Evolutionary conservation across 2,888 invertebrate genomes (phyloP), one percentile per base, ranked within the genome.

Genomic region (Osmoderma eremita): DNA sequence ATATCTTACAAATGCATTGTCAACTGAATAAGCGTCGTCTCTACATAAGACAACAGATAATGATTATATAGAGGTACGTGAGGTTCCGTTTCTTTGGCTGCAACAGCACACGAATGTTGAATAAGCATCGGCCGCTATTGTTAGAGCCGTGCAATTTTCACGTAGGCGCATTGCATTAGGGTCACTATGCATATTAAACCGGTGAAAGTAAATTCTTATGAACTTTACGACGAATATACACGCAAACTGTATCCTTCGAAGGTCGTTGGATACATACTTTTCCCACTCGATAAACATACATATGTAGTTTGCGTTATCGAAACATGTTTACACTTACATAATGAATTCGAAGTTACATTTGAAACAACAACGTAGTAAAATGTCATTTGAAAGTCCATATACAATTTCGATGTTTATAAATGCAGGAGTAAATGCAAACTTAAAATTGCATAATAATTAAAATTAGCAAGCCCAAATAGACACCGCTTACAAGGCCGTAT

Each of bases 91-190:
- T 51, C 30, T 51, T 24, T 51, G 24, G 24, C 24, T 15, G 8
- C n/a, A 20, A 20, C 3, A 24, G 24, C 22, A 50, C 30, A 30
- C 30, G 42, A 41, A 13, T 38, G 15, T 56, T 41, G 42, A 56
- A 56, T 10, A 39, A 54, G 41, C 39, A 39, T 10, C 50, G n/a
- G n/a, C 22, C 20, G 20, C 41, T 41, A 42, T 42, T 22, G 56
- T 56, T 56, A 41, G 24, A 56, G 13, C 41, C 22, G n/a, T 51
- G 42, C 41, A 42, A 24, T 56, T 56, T 56, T 41, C 41, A 56
- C 13, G 56, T 56, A 56, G 56, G 56, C 41, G 56, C 56, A 41
- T 41, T 56, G 56, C 41, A 56, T 56, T 56, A 56, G 56, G 56
- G 56, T 56, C 42, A 41, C 24, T 56, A 13, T 30, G 30, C 10